Conservation (phyloP, 2,888 invertebrate species). For the Drosophila pegasa region DNA sequence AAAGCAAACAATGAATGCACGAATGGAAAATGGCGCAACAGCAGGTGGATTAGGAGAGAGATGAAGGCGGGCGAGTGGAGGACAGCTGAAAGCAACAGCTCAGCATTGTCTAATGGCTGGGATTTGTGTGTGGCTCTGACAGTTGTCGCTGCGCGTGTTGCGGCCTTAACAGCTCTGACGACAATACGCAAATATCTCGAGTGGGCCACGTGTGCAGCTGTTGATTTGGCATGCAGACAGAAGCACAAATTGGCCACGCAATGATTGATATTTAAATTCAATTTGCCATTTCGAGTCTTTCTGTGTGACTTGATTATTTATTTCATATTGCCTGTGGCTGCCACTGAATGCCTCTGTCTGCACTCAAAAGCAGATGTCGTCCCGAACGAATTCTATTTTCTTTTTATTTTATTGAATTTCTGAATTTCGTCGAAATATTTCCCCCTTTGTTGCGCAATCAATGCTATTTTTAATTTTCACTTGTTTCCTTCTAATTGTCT, state of each 20-base stretch:
- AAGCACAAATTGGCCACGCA: too few species aligned
- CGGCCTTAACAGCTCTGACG: conserved; percentile 10
- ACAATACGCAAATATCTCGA: background rate
- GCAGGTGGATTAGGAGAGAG: background rate
- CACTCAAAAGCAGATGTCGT: background rate
- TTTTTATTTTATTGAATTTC: background rate
- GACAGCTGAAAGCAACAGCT: conserved; percentile 6
- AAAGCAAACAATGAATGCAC: conserved; percentile 18
- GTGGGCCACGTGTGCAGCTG: background rate
- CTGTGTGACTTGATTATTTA: background rate
- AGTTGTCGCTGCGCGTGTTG: background rate
- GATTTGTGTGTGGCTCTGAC: conserved; percentile 1
- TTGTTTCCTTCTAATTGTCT: conserved; percentile 19
- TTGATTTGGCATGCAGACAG: background rate
- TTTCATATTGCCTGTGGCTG: background rate
- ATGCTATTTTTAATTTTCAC: conserved; percentile 5
- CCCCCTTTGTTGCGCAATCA: background rate
- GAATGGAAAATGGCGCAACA: conserved; percentile 42
- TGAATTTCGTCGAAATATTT: background rate
- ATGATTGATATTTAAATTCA: background rate
- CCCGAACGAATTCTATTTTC: too few species aligned
- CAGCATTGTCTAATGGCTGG: conserved; percentile 9
- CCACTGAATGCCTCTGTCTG: background rate
- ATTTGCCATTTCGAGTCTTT: background rate
- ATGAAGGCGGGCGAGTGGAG: too few species aligned